phyloP scores from a whole-genome alignment of 2,113 vertebrate species.

The Pleuronectes platessa region DNA sequence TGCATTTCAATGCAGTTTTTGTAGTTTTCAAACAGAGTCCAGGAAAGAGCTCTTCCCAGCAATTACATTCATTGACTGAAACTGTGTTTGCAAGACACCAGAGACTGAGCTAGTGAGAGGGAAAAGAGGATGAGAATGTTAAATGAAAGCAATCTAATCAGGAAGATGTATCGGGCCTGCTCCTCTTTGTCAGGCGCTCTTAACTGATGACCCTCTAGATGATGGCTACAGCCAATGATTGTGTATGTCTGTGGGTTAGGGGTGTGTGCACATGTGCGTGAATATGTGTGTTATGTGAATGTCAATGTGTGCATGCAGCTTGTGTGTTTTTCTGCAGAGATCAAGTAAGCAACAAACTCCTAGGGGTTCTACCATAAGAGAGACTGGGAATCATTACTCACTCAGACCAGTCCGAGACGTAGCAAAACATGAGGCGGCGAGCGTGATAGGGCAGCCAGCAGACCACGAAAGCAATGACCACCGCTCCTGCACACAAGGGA shows the following conservation, averaged over 20 bases:
- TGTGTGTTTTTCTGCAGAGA: background rate
- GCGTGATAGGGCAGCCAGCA: conserved; percentile 97
- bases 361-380: background rate
- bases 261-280: background rate
- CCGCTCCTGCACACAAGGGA: conserved; percentile 83
- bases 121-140: background rate
- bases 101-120: background rate
- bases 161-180: conserved; percentile 24
- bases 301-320: background rate
- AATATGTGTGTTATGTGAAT: background rate
- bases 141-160: conserved; percentile 50
- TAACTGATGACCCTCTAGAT: conserved; percentile 36
- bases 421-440: conserved; percentile 96
- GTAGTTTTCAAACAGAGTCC: background rate
- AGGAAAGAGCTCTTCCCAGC: background rate
- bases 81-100: background rate
- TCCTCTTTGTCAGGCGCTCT: conserved; percentile 14
- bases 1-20: background rate
- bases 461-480: conserved; percentile 95
- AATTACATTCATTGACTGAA: background rate
- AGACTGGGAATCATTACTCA: conserved; percentile 80
- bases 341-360: background rate
- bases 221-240: background rate
- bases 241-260: background rate
- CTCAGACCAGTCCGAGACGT: conserved; percentile 90